Evolutionary conservation across 1,140 invertebrate genomes (phyloP).

Genomic region (Hetaerina americana): DNA sequence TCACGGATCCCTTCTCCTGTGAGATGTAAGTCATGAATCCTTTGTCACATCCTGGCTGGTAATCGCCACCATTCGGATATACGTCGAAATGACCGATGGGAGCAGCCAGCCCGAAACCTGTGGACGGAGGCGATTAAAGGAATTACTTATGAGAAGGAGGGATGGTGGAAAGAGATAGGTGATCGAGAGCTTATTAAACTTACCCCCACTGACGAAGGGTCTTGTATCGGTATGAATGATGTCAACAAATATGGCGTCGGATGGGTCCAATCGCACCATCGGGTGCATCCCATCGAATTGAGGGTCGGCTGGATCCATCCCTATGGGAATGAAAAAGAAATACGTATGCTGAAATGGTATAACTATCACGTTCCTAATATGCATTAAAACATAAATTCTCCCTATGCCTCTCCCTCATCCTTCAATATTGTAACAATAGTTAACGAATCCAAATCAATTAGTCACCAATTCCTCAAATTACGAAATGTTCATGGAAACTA

Average conservation of each 20-base stretch:
- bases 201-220: conserved; percentile 60
- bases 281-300: conserved; percentile 73
- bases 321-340: conserved; percentile 40
- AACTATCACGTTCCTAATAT: too few species aligned
- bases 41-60: conserved; percentile 72
- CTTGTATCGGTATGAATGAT: conserved; percentile 78
- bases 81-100: conserved; percentile 78
- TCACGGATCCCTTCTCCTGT: conserved; percentile 45
- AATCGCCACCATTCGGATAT: conserved; percentile 74
- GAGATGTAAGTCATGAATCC: conserved; percentile 53
- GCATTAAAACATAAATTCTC: too few species aligned
- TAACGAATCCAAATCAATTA: too few species aligned
- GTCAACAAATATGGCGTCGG: conserved; percentile 75
- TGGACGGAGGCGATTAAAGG: conserved; percentile 7
- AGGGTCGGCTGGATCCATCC: conserved; percentile 83
- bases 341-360: too few species aligned
- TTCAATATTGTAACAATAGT: too few species aligned
- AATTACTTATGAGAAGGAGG: neutral
- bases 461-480: too few species aligned
- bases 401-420: too few species aligned
- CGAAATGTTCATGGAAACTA: too few species aligned
- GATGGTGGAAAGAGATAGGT: neutral
- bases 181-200: neutral
- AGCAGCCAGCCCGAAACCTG: conserved; percentile 64
- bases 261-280: conserved; percentile 67